Evolutionary conservation across 2,797 vertebrate genomes (phyloP), one percentile per base, ranked within the genome.

Genomic region (Rhodeus uyekii): DNA sequence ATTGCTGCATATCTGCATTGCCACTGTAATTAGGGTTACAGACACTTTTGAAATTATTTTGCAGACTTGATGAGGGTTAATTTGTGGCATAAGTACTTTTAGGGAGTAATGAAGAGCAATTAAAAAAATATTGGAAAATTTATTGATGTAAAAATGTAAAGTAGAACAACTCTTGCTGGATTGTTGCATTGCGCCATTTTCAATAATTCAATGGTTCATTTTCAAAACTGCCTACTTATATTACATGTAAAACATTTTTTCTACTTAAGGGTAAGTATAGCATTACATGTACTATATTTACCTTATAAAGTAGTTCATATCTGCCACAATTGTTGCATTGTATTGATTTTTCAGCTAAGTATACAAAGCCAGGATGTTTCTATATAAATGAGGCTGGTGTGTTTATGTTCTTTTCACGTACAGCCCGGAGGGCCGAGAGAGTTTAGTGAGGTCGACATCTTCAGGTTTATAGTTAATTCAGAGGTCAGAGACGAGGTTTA

Each of bases 401-500:
- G 29, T 50, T 50, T 58, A 79, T 79, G 8, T 69, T 69, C 9
- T 79, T 8, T 67, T 55, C 48, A 64, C 29, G 58, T 63, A 71
- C 32, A 48, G 29, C 2, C 22, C 6, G 1, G 14, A 44, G n/a
- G 32, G 32, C 46, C 6, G 24, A 9, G 24, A 82, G 29, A 39
- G 36, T 46, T 89, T 85, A 86, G 78, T 82, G 73, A 19, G 39
- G 50, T 58, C 64, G 55, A 63, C 64, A 39, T 84, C 80, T 78
- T 81, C 81, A 80, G 87, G 86, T 75, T 81, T 67, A 65, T 22
- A 36, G 44, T 81, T 71, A 82, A 83, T 86, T 86, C 83, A 89
- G 86, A 19, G 36, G 32, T 50, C 32, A 74, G 29, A 9, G 7
- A 36, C 19, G 76, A 72, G 89, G 88, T 90, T 93, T 87, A 89